These are phyloP conservation scores for Eilema griseolum DNA, from an alignment of 2,888 invertebrate species.

Conservation along the genomic window DNA sequence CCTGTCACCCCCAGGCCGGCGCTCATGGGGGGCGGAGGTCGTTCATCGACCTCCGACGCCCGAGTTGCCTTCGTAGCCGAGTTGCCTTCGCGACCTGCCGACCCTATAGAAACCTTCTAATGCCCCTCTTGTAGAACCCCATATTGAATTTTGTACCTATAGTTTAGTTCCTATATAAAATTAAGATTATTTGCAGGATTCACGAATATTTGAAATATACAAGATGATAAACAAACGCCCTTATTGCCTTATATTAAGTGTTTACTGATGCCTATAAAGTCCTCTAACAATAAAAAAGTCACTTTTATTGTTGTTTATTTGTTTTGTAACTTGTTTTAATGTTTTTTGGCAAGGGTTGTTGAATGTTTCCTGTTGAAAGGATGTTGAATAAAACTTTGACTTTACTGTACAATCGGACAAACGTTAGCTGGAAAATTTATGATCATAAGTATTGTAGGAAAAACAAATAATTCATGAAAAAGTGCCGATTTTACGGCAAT, in stretches of 20 bases:
- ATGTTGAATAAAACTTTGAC: background rate
- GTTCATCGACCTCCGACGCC: too few species aligned
- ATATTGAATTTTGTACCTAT: too few species aligned
- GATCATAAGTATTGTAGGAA: background rate
- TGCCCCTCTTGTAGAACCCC: too few species aligned
- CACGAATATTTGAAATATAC: background rate
- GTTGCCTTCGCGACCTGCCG: too few species aligned
- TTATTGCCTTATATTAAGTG: background rate
- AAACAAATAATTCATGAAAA: too few species aligned
- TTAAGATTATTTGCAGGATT: too few species aligned
- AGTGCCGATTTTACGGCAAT: too few species aligned
- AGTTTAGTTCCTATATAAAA: too few species aligned
- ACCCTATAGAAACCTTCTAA: too few species aligned
- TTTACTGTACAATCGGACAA: background rate
- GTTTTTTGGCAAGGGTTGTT: background rate
- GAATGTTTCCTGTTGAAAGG: background rate
- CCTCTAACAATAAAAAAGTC: background rate
- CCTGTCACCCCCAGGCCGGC: too few species aligned
- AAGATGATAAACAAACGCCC: background rate
- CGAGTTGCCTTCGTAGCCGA: too few species aligned
- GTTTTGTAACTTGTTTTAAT: background rate
- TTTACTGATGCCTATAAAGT: background rate
- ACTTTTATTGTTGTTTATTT: constrained; percentile 6
- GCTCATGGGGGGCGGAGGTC: too few species aligned
- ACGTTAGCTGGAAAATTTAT: background rate